Conservation (phyloP, 2,797 vertebrate genomes). For the Pangasius sanitwongsei region DNA sequence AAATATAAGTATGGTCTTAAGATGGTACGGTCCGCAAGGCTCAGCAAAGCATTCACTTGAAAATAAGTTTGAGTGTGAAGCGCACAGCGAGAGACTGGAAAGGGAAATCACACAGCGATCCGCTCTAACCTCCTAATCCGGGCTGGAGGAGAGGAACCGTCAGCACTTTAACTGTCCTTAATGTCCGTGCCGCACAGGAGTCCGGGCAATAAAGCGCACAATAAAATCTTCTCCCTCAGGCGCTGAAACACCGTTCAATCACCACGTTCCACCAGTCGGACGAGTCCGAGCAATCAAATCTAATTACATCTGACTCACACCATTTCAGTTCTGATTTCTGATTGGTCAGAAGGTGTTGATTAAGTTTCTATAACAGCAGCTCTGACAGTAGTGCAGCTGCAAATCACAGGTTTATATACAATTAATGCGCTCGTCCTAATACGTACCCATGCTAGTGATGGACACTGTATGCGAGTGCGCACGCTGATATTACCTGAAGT, state of each 20-base stretch:
- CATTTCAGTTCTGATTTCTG: not conserved
- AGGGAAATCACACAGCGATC: not conserved
- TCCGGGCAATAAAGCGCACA: constrained; percentile 6
- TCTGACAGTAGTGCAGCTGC: not conserved
- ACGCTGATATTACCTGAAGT: too few species aligned
- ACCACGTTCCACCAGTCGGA: not conserved
- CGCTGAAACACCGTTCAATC: not conserved
- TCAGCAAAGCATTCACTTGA: not conserved
- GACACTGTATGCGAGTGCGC: too few species aligned
- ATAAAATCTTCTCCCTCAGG: not conserved
- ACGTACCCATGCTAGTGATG: too few species aligned
- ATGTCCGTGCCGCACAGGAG: not conserved
- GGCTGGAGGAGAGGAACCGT: not conserved
- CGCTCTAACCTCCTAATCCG: not conserved
- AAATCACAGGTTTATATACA: too few species aligned
- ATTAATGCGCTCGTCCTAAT: not conserved
- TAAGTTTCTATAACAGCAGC: not conserved
- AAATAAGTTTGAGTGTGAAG: not conserved
- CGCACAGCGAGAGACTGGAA: not conserved
- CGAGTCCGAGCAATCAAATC: not conserved
- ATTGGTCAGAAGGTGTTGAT: not conserved
- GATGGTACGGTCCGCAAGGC: not conserved
- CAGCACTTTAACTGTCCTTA: constrained; percentile 4
- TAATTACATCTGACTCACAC: not conserved
- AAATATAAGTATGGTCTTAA: not conserved